A percentile compares a stretch with the other conserved stretches of the same genome.
These are phyloP conservation scores for Furcifer pardalis DNA, from an alignment of 2,797 vertebrate species.

Conservation along the genomic window DNA sequence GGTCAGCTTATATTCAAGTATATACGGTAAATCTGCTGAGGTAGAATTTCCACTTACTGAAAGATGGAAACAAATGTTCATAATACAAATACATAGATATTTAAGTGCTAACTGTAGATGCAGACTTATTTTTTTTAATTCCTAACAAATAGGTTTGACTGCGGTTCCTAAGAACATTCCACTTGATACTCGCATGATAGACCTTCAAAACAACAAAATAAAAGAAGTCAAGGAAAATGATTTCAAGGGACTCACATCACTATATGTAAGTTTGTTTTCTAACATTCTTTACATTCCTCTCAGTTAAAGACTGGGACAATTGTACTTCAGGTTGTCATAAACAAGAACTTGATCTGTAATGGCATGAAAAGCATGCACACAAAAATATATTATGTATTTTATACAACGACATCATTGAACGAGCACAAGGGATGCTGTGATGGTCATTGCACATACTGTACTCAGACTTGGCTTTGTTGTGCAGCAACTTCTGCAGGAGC, in stretches of 20 bases:
- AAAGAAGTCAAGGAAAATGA: constrained; percentile 94
- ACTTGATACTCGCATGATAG: constrained; percentile 88
- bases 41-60: not conserved
- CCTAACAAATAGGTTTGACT: constrained; percentile 81
- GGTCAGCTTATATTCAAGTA: too few relatives aligned
- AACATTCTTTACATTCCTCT: constrained; percentile 10
- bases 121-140: constrained; percentile 50
- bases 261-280: constrained; percentile 85
- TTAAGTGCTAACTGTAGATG: not conserved
- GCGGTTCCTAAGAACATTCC: constrained; percentile 91
- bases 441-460: too few relatives aligned
- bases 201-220: constrained; percentile 98
- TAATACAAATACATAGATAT: not conserved
- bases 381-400: too few relatives aligned
- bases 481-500: too few relatives aligned
- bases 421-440: too few relatives aligned
- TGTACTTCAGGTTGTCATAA: too few relatives aligned
- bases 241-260: constrained; percentile 88
- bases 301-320: not conserved
- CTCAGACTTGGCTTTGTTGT: too few relatives aligned
- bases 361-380: not conserved
- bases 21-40: not conserved
- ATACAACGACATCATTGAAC: not conserved
- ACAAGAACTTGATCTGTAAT: not conserved
- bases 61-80: not conserved